These are phyloP conservation scores for Drosophila yakuba DNA, from an alignment of 1,140 invertebrate species.

Conservation along the genomic window DNA sequence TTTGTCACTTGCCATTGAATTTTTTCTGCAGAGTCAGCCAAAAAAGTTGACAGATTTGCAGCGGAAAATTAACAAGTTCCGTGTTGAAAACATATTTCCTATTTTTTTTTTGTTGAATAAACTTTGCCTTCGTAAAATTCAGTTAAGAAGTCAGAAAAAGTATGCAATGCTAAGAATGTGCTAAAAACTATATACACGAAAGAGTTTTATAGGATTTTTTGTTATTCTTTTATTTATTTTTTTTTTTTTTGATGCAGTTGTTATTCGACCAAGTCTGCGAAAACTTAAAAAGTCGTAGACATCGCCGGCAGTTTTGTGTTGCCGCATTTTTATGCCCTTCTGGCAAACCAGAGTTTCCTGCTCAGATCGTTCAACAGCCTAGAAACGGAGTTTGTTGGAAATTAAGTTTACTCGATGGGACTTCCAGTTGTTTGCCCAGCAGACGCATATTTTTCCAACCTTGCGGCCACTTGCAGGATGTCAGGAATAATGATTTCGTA, in stretches of 20 bases:
- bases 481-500: background rate
- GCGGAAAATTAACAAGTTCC: slow-evolving; percentile 81
- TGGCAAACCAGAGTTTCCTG: slow-evolving; percentile 10
- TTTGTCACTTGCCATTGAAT: slow-evolving; percentile 68
- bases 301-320: slow-evolving; percentile 29
- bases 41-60: slow-evolving; percentile 79
- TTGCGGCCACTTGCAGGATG: slow-evolving; percentile 8
- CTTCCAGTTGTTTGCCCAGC: slow-evolving; percentile 60
- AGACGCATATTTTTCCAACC: slow-evolving; percentile 50
- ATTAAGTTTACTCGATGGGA: slow-evolving; percentile 38
- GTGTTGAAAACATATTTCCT: slow-evolving; percentile 27
- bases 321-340: slow-evolving; percentile 53
- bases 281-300: slow-evolving; percentile 71
- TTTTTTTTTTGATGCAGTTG: slow-evolving; percentile 15
- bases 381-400: slow-evolving; percentile 39
- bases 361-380: slow-evolving; percentile 29
- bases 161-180: slow-evolving; percentile 72
- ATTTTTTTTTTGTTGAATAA: slow-evolving; percentile 30
- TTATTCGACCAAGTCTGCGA: slow-evolving; percentile 33
- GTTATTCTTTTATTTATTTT: background rate
- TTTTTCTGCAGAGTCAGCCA: slow-evolving; percentile 32
- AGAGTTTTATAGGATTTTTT: slow-evolving; percentile 10
- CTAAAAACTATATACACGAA: slow-evolving; percentile 64
- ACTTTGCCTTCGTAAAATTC: slow-evolving; percentile 74
- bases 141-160: slow-evolving; percentile 75